Conservation (phyloP, 2,888 invertebrate species). For the Scrobipalpa costella region DNA sequence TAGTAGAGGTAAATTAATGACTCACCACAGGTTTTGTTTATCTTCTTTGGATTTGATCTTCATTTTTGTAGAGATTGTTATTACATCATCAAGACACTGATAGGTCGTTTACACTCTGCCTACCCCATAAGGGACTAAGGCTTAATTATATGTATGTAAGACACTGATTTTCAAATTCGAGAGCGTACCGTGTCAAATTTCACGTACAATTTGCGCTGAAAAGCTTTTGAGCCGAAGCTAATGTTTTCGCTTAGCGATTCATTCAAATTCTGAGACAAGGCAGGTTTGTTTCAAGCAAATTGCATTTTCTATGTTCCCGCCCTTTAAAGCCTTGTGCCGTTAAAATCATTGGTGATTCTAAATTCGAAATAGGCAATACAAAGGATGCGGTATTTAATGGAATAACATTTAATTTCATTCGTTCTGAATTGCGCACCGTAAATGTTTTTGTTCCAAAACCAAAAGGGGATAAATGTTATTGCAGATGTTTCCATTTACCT, state of each 20-base stretch:
- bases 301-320: conserved; percentile 46
- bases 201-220: conserved; percentile 75
- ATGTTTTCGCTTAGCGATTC: conserved; percentile 76
- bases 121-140: too few species aligned
- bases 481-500: not conserved
- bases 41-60: too few species aligned
- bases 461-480: not conserved
- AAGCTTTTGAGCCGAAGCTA: conserved; percentile 73
- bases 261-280: conserved; percentile 56
- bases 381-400: not conserved
- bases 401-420: not conserved
- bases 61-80: too few species aligned
- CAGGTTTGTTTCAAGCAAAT: conserved; percentile 55
- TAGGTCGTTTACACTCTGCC: too few species aligned
- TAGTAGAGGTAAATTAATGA: too few species aligned
- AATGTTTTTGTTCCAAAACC: not conserved
- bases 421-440: not conserved
- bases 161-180: conserved; percentile 54
- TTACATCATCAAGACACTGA: too few species aligned
- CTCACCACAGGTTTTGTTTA: too few species aligned
- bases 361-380: conserved; percentile 30
- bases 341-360: conserved; percentile 47
- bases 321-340: conserved; percentile 41
- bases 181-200: conserved; percentile 47
- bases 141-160: too few species aligned